These are phyloP conservation scores for Myzus persicae DNA, from an alignment of 1,140 invertebrate species.

Conservation along the genomic window DNA sequence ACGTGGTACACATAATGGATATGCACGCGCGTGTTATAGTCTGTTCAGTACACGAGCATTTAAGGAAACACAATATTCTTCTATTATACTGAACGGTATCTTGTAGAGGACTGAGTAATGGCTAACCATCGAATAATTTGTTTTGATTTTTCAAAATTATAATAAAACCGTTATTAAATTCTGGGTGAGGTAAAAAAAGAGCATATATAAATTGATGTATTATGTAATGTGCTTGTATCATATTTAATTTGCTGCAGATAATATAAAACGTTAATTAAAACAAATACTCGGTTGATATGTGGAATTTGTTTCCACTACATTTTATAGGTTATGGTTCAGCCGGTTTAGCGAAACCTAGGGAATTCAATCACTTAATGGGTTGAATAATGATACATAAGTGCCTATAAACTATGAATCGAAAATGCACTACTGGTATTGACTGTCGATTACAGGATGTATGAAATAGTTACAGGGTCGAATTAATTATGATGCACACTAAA, in stretches of 20 bases:
- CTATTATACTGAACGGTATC: too few relatives aligned
- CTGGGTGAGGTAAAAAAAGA: neutral
- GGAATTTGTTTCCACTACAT: neutral
- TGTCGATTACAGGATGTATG: neutral
- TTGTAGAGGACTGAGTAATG: neutral
- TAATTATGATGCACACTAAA: constrained; percentile 19
- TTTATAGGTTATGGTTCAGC: neutral
- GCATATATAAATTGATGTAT: neutral
- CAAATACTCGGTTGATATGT: neutral
- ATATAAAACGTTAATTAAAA: neutral
- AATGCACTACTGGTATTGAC: neutral
- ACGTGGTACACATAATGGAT: too few relatives aligned
- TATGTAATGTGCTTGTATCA: neutral
- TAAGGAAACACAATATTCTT: too few relatives aligned
- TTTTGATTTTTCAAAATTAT: neutral
- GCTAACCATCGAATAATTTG: neutral
- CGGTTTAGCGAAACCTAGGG: neutral
- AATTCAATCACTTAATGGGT: neutral
- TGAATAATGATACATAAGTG: neutral
- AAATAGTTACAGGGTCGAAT: constrained; percentile 14
- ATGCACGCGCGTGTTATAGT: too few relatives aligned
- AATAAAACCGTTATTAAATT: neutral
- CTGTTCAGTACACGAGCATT: too few relatives aligned
- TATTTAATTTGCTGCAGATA: neutral
- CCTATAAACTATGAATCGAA: neutral